A percentile compares a stretch with the other conserved stretches of the same genome.
Conservation (phyloP, 2,113 vertebrate species). For the Gasterosteus nipponicus region DNA sequence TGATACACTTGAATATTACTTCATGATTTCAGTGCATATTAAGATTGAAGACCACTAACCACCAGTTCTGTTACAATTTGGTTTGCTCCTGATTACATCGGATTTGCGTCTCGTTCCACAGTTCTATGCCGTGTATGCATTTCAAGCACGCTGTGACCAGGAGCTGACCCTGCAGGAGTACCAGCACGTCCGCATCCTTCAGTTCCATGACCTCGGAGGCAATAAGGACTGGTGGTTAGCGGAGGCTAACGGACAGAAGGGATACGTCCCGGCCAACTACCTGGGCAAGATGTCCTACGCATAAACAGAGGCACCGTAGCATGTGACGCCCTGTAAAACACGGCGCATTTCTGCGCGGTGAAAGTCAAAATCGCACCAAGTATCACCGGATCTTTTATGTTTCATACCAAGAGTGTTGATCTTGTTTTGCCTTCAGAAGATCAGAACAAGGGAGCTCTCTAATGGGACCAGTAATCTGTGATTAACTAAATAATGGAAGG, state of each 20-base stretch:
- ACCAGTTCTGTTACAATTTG: not conserved
- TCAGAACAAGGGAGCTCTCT: conserved; percentile 12
- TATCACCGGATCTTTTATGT: not conserved
- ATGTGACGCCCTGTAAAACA: not conserved
- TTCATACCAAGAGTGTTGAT: conserved; percentile 44
- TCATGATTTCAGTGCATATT: not conserved
- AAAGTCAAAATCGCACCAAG: conserved; percentile 28
- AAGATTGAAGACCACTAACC: not conserved
- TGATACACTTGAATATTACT: not conserved
- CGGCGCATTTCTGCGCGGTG: conserved; percentile 11
- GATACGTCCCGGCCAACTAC: conserved; percentile 96
- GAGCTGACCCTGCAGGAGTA: conserved; percentile 94
- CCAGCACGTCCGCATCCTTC: conserved; percentile 90
- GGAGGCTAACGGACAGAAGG: conserved; percentile 90
- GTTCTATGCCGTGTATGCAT: conserved; percentile 95
- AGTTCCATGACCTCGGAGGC: conserved; percentile 91
- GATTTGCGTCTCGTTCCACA: conserved; percentile 63
- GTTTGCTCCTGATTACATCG: not conserved
- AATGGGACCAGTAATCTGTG: conserved; percentile 30
- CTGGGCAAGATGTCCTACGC: conserved; percentile 97
- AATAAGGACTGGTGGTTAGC: conserved; percentile 98
- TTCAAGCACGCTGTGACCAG: conserved; percentile 91
- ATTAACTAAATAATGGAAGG: conserved; percentile 16
- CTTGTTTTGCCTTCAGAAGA: conserved; percentile 6
- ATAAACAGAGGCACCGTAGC: conserved; percentile 54